phyloP scores from a whole-genome alignment of 2,113 vertebrate genomes.

The Todiramphus saurophagus region DNA sequence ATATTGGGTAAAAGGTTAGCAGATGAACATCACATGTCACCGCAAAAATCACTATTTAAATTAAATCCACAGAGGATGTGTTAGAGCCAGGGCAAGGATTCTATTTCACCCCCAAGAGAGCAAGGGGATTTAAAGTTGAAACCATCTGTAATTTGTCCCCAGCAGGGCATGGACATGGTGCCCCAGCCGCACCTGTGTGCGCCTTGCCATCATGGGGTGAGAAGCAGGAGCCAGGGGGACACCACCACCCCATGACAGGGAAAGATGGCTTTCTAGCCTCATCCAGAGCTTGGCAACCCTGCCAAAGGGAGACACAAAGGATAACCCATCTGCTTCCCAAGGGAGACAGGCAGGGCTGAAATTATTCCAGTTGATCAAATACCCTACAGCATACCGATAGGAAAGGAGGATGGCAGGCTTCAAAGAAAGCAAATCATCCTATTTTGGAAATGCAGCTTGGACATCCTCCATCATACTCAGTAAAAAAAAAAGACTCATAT shows the following conservation, averaged over 20 bases:
- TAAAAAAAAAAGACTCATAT: neutral
- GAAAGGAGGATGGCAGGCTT: neutral
- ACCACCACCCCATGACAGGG: fast-evolving
- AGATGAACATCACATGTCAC: conserved; percentile 45
- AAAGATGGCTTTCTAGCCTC: neutral
- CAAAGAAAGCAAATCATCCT: neutral
- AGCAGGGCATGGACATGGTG: fast-evolving
- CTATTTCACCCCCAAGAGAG: conserved; percentile 30
- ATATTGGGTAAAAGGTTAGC: conserved; percentile 62
- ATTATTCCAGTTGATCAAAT: neutral
- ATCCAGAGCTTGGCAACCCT: neutral
- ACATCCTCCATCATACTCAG: neutral
- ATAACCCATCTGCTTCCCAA: neutral
- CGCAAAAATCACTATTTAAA: conserved; percentile 59
- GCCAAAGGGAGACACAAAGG: neutral
- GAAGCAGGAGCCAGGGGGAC: fast-evolving
- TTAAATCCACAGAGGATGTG: conserved; percentile 48
- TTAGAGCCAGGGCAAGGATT: conserved; percentile 1
- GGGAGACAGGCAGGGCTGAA: neutral
- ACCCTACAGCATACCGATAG: neutral
- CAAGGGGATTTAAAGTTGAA: conserved; percentile 28
- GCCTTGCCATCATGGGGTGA: fast-evolving
- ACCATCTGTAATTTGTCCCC: neutral
- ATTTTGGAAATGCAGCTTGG: neutral
- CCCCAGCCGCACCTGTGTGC: neutral